Evolutionary conservation across 2,888 invertebrate genomes (phyloP).

Genomic region (Dusona sp.): DNA sequence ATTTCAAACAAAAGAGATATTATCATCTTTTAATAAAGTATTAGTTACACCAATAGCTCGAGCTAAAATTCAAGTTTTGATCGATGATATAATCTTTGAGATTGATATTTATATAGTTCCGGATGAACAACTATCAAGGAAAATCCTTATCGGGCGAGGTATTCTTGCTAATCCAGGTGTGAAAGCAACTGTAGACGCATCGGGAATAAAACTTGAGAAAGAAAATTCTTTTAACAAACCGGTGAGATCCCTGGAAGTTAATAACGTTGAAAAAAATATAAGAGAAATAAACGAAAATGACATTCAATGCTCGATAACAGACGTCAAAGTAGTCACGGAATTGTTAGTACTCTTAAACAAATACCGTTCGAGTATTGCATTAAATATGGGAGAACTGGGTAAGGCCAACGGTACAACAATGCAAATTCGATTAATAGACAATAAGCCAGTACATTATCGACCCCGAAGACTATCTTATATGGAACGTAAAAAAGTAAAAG

Average conservation of each 20-base stretch:
- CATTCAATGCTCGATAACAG: not conserved
- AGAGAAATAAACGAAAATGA: constrained; percentile 8
- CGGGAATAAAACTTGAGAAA: constrained; percentile 4
- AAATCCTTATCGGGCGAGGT: too few species aligned
- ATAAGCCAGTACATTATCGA: constrained; percentile 67
- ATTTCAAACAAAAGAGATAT: not conserved
- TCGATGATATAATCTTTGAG: constrained; percentile 38
- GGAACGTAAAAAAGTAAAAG: constrained; percentile 68
- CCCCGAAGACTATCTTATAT: constrained; percentile 65
- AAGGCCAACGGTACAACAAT: constrained; percentile 58
- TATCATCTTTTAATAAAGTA: constrained; percentile 11
- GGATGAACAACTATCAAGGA: too few species aligned
- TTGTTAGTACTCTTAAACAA: constrained; percentile 8
- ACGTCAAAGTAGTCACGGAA: not conserved
- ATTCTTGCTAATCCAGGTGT: too few species aligned
- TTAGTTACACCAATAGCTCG: constrained; percentile 30
- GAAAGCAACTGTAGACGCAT: too few species aligned
- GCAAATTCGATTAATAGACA: constrained; percentile 64
- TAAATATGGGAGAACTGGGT: not conserved
- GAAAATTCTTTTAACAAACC: not conserved
- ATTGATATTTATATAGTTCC: not conserved
- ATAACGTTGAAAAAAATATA: not conserved
- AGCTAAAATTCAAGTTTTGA: not conserved
- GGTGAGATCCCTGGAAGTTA: not conserved
- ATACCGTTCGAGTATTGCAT: constrained; percentile 12